phyloP scores from a whole-genome alignment of 2,113 vertebrate species.

The Electrona antarctica region DNA sequence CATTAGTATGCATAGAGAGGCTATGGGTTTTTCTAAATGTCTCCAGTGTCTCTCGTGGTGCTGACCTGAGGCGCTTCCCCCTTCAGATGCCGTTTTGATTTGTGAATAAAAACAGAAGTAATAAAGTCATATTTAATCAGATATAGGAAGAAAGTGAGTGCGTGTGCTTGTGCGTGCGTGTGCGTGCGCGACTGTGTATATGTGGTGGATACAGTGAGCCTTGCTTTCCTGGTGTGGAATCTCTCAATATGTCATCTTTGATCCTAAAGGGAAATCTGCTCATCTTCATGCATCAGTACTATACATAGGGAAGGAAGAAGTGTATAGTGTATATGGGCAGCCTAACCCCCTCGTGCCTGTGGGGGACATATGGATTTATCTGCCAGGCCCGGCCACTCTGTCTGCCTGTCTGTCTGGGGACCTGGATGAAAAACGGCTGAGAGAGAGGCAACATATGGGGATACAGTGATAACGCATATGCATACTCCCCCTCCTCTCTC shows the following conservation, averaged over 20 bases:
- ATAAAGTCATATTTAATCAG: too few relatives aligned
- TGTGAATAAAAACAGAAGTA: slow-evolving; percentile 4
- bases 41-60: background rate
- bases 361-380: slow-evolving; percentile 5
- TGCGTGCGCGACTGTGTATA: background rate
- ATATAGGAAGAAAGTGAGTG: background rate
- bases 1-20: slow-evolving; percentile 10
- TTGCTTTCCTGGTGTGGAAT: background rate
- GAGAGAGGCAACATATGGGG: slow-evolving; percentile 32
- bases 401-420: background rate
- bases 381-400: slow-evolving; percentile 8
- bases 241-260: slow-evolving; percentile 6
- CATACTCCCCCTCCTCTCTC: slow-evolving; percentile 28
- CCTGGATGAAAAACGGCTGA: slow-evolving; percentile 29
- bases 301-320: background rate
- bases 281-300: slow-evolving; percentile 8
- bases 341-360: slow-evolving; percentile 14
- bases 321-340: background rate
- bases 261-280: slow-evolving; percentile 6
- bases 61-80: slow-evolving; percentile 3
- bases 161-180: slow-evolving; percentile 1
- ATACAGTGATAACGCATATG: slow-evolving; percentile 41
- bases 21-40: slow-evolving; percentile 8
- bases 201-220: background rate
- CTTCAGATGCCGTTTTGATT: slow-evolving; percentile 8